Base-by-base conservation (phyloP, 2,113 vertebrate genomes). In the Etheostoma cragini region DNA sequence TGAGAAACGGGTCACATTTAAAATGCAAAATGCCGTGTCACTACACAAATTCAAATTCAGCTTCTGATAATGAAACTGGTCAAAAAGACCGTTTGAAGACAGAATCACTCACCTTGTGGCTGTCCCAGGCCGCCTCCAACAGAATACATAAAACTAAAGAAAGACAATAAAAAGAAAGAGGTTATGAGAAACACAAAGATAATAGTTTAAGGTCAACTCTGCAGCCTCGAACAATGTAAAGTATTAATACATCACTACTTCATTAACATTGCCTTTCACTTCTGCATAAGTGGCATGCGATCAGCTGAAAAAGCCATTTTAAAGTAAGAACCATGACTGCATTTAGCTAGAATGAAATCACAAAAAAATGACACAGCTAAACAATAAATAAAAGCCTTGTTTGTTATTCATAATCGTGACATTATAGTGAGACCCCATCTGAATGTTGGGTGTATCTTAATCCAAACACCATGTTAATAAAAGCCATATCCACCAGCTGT, bases 91-190 rank as follows among this genome's bases (percentile, higher is more conserved):
- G 54, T 50, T 38, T 66, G 26, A 22, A 50, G n/a, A 24, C 15
- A 11, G 63, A n/a, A 70, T 80, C 53, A 93, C 97, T n/a, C 94
- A 99, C 98, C 97, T 96, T 98, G 97, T 71, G 97, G 96, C 14
- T 97, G 95, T 72, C 97, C 97, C 76, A 99, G 91, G 74, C 96
- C 95, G 26, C 97, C 95, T 85, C 96, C 94, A 0, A 98, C 97
- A n/a, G 97, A 96, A 95, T 97, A 99, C 94, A 98, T 96, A 90
- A 98, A 99, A 94, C 98, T 99, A 88, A 26, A 89, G 92, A 42
- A 33, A 61, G 60, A 83, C 64, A 90, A 47, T 8, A 22, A 62
- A 62, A 22, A 50, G 57, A 57, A 88, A 89, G 66, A 92, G 77
- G 91, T 91, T 17, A 74, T 58, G n/a, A 84, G 4, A 66, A 26